A percentile compares a stretch with the other conserved stretches of the same genome.
Conservation (phyloP, 2,797 vertebrate species). For the Champsocephalus gunnari region DNA sequence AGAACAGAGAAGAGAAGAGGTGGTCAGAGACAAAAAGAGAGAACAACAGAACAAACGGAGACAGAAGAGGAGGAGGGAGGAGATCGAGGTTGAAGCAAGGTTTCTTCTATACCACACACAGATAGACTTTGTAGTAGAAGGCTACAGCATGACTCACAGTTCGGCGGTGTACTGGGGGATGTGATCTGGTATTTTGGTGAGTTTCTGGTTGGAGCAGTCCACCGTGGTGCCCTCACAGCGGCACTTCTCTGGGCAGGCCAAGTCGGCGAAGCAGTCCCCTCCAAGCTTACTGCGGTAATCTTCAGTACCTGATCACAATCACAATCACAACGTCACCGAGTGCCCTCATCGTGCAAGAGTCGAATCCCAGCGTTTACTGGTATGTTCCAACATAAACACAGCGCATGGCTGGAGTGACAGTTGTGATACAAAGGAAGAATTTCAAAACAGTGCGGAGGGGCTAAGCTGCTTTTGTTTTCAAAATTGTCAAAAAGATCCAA, state of each 20-base stretch:
- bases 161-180: conserved; percentile 97
- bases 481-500: conserved; percentile 30
- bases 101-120: conserved; percentile 30
- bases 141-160: conserved; percentile 88
- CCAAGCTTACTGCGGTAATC: conserved; percentile 97
- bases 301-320: conserved; percentile 91
- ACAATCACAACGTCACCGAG: conserved; percentile 55
- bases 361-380: conserved; percentile 47
- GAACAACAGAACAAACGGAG: conserved; percentile 19
- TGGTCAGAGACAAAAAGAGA: conserved; percentile 49
- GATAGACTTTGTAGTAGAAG: conserved; percentile 24
- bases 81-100: conserved; percentile 23
- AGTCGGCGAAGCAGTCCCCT: conserved; percentile 96
- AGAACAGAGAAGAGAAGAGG: conserved; percentile 45
- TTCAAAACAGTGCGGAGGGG: conserved; percentile 32
- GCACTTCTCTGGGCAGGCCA: conserved; percentile 97
- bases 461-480: conserved; percentile 24
- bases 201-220: conserved; percentile 98
- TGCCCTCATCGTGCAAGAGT: not conserved
- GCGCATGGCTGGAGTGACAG: conserved; percentile 6
- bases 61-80: conserved; percentile 17
- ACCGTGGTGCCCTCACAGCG: conserved; percentile 97
- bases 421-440: conserved; percentile 22
- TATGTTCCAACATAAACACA: conserved; percentile 27
- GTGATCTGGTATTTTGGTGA: conserved; percentile 95